These are phyloP conservation scores for Drymodes brunneopygia DNA, from an alignment of 2,113 vertebrate species.

Conservation along the genomic window DNA sequence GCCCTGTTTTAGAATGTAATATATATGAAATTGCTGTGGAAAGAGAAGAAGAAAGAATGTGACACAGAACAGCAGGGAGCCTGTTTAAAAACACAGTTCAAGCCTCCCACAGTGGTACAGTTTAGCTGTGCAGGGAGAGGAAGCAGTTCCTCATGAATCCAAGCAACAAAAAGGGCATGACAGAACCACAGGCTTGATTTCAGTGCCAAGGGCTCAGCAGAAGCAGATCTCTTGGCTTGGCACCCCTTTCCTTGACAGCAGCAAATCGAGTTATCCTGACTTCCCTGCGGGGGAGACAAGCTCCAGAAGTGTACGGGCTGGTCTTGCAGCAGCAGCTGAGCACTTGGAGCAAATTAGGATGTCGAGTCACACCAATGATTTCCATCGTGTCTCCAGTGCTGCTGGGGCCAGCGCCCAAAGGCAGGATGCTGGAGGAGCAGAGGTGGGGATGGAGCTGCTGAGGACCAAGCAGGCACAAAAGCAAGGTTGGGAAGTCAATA, in stretches of 20 bases:
- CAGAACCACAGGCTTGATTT: constrained; percentile 44
- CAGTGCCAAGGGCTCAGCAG: constrained; percentile 49
- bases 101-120: background rate
- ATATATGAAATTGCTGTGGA: constrained; percentile 50
- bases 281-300: background rate
- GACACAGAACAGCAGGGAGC: constrained; percentile 49
- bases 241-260: constrained; percentile 51
- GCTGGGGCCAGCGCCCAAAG: background rate
- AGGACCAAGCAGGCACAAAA: background rate
- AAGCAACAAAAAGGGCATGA: constrained; percentile 58
- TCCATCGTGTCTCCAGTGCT: background rate
- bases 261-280: constrained; percentile 37
- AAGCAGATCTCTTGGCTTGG: constrained; percentile 52
- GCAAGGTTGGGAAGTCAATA: background rate
- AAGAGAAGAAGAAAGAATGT: constrained; percentile 45
- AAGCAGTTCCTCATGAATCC: constrained; percentile 36
- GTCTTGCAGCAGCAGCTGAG: constrained; percentile 46
- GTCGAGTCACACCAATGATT: background rate
- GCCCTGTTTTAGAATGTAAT: constrained; percentile 47
- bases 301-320: constrained; percentile 1
- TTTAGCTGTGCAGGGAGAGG: background rate
- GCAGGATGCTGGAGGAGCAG: background rate
- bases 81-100: constrained; percentile 54
- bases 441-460: background rate
- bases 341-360: constrained; percentile 38